Percentiles rank a stretch among this genome's conserved stretches.
Evolutionary conservation across 1,140 invertebrate genomes (phyloP).

Genomic region (Drosophila rufa): DNA sequence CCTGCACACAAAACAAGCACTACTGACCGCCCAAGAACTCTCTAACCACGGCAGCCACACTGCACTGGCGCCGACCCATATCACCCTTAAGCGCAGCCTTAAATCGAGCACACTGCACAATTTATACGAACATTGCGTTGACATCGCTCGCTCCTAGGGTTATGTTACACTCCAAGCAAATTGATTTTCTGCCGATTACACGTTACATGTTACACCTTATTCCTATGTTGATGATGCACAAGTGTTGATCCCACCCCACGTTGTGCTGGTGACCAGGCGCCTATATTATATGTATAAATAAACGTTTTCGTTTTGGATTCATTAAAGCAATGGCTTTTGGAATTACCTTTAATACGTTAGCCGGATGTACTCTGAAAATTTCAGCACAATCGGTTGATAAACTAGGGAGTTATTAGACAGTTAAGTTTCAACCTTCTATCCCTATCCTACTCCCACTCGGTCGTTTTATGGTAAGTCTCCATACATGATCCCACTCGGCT

Average conservation of each 20-base stretch:
- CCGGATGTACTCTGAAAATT: too few species aligned
- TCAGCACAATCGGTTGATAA: too few species aligned
- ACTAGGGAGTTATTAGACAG: too few species aligned
- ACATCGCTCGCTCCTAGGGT: constrained; percentile 5
- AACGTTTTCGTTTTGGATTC: too few species aligned
- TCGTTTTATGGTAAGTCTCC: too few species aligned
- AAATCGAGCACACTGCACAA: constrained; percentile 7
- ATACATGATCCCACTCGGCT: too few species aligned
- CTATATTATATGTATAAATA: background rate
- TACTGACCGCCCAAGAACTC: background rate
- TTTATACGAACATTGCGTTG: background rate
- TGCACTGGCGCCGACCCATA: constrained; percentile 6
- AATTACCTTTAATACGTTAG: too few species aligned
- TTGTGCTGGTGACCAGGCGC: background rate
- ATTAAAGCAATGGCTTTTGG: too few species aligned
- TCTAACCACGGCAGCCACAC: background rate
- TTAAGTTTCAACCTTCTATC: too few species aligned
- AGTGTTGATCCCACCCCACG: background rate
- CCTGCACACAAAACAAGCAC: background rate
- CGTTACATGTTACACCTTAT: background rate
- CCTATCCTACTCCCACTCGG: too few species aligned
- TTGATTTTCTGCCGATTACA: background rate
- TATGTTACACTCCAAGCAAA: background rate
- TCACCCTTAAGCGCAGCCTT: background rate
- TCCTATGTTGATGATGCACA: constrained; percentile 4